Evolutionary conservation across 2,113 vertebrate genomes (phyloP), one percentile per base, ranked within the genome.

Genomic region (Hylia prasina): DNA sequence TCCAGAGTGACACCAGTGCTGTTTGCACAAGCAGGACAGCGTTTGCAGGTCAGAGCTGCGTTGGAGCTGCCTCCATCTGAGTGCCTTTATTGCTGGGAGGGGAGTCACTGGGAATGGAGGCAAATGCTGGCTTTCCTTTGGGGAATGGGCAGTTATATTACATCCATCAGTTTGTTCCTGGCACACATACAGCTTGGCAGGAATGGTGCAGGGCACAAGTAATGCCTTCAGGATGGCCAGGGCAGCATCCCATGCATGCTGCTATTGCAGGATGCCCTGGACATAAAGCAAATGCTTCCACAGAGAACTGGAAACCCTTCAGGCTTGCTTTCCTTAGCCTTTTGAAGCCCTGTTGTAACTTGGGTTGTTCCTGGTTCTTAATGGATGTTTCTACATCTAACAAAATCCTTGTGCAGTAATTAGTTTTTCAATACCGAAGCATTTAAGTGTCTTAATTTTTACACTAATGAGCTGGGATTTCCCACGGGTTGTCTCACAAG

Each of bases 371-470:
- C 30, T 70, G 35, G 16, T 42, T 65, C 72, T 68, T 84, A 87
- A 70, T 53, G 73, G n/a, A 24, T 57, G 28, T 68, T 93, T 71
- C 37, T 84, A 37, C 33, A 21, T 8, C 37, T 50, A 76, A 66
- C 40, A 33, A 72, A 92, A 56, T 81, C 69, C 60, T 80, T 40
- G 44, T 61, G 58, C 53, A 33, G 50, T 53, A 80, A 88, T 95
- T 96, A 64, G 35, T 6, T 75, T 87, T 64, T 85, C 48, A 76
- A 20, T 72, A 40, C 31, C 4, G 33, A 79, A 87, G 33, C 73
- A 33, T 87, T 78, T 66, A 89, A 92, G 33, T 63, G 35, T 73
- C 87, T 94, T 57, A 57, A 81, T 93, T 93, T 88, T 93, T 54
- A 33, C 23, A 16, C 44, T 87, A 83, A 95, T 57, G 64, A 91